A percentile compares a stretch with the other conserved stretches of the same genome.
These are phyloP conservation scores for Nannobrachium achirus DNA, from an alignment of 2,113 vertebrate species.

Conservation along the genomic window DNA sequence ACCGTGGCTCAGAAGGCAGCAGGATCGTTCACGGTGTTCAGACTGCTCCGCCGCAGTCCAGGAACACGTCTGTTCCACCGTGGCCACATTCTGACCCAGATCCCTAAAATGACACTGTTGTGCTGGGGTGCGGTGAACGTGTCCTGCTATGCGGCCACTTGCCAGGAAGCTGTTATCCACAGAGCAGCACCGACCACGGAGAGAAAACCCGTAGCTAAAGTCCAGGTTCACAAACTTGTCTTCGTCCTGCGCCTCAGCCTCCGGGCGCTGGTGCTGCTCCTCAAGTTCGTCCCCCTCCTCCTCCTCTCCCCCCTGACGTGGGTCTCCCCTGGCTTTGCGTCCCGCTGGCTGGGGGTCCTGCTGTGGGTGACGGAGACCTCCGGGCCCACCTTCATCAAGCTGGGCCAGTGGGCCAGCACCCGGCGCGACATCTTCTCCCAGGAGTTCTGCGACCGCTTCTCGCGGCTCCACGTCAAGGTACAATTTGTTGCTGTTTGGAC, in stretches of 20 bases:
- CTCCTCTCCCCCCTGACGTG: constrained; percentile 85
- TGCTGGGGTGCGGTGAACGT: constrained; percentile 65
- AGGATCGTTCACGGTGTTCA: constrained; percentile 37
- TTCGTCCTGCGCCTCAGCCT: constrained; percentile 78
- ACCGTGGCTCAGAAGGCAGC: constrained; percentile 36
- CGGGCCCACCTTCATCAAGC: constrained; percentile 91
- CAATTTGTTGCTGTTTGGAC: no score
- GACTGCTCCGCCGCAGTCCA: constrained; percentile 25
- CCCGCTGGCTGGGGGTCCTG: constrained; percentile 84
- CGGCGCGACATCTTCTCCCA: constrained; percentile 90
- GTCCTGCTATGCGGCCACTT: constrained; percentile 27
- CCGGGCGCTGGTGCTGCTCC: constrained; percentile 82
- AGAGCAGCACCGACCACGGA: constrained; percentile 7
- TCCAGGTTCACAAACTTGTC: constrained; percentile 75
- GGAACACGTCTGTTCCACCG: constrained; percentile 32
- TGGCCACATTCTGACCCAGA: constrained; percentile 51
- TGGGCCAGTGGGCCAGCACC: constrained; percentile 97
- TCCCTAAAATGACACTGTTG: constrained; percentile 76
- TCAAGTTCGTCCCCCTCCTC: constrained; percentile 89
- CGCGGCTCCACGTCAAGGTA: constrained; percentile 84
- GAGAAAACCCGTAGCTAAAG: constrained; percentile 70
- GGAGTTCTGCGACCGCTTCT: constrained; percentile 88
- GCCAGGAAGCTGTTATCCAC: constrained; percentile 68
- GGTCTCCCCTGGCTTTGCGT: constrained; percentile 69
- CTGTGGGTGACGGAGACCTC: constrained; percentile 88